Evolutionary conservation across 1,140 invertebrate genomes (phyloP).

Genomic region (Rhyzopertha dominica): DNA sequence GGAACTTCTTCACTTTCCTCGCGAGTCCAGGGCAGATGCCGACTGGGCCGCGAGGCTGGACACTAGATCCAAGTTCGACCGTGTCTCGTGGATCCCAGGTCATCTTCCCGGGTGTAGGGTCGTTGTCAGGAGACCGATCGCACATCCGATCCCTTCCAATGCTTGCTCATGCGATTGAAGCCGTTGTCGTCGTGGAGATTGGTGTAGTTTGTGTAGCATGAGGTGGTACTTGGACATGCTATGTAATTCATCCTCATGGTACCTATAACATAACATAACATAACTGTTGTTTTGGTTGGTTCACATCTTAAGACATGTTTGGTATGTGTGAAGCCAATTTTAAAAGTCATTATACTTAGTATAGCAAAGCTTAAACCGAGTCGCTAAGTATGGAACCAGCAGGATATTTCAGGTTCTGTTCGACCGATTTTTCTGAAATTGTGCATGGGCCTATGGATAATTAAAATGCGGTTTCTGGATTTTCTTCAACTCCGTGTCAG

Average conservation of each 20-base stretch:
- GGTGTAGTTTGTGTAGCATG: constrained; percentile 33
- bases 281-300: neutral
- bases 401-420: constrained; percentile 11
- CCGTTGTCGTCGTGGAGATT: constrained; percentile 30
- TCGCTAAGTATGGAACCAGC: neutral
- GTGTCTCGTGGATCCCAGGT: constrained; percentile 17
- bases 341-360: too few relatives aligned
- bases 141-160: constrained; percentile 23
- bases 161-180: constrained; percentile 5
- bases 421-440: neutral
- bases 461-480: too few relatives aligned
- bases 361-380: neutral
- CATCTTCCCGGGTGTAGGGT: constrained; percentile 3
- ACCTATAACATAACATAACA: constrained; percentile 21
- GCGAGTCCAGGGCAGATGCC: constrained; percentile 18
- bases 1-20: constrained; percentile 18
- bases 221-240: constrained; percentile 26
- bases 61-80: constrained; percentile 34
- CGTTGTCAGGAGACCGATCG: constrained; percentile 29
- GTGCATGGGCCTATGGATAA: too few relatives aligned
- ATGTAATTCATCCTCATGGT: constrained; percentile 30
- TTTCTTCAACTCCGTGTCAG: too few relatives aligned
- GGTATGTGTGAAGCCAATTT: neutral
- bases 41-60: constrained; percentile 26
- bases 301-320: neutral